phyloP scores from a whole-genome alignment of 1,140 invertebrate genomes.

The Drosophila pectinifera region DNA sequence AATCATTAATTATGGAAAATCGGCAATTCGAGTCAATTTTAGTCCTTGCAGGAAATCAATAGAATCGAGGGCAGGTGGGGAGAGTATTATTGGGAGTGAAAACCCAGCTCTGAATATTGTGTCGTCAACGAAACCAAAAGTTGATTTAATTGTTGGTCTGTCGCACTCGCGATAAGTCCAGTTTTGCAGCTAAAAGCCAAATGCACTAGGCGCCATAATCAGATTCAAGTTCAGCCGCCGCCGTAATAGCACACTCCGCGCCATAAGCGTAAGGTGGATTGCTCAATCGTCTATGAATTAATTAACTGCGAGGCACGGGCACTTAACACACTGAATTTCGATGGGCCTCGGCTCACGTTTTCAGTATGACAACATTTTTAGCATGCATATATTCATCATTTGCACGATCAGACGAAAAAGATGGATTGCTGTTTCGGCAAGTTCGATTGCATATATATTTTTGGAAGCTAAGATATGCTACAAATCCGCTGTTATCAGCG shows the following conservation, averaged over 20 bases:
- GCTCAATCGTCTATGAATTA: constrained; percentile 42
- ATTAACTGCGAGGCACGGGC: constrained; percentile 4
- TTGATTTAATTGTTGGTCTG: not conserved
- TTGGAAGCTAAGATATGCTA: not conserved
- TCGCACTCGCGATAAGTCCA: not conserved
- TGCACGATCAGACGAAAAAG: not conserved
- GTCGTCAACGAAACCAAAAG: constrained; percentile 1
- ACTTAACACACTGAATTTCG: constrained; percentile 33
- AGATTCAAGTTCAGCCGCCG: constrained; percentile 60
- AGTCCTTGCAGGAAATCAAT: constrained; percentile 31
- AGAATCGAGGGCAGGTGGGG: not conserved
- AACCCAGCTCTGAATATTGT: not conserved
- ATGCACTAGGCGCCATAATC: constrained; percentile 26
- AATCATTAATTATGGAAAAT: constrained; percentile 12
- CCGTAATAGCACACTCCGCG: constrained; percentile 13
- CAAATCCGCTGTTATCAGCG: not conserved
- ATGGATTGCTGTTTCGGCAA: not conserved
- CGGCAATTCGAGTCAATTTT: not conserved
- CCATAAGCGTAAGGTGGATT: constrained; percentile 35
- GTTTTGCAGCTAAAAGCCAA: constrained; percentile 6
- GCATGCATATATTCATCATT: not conserved
- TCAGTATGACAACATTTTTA: constrained; percentile 45
- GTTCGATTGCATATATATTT: constrained; percentile 2
- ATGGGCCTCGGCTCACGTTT: constrained; percentile 33
- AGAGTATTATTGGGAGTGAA: too few relatives aligned